Evolutionary conservation across 2,113 vertebrate species (phyloP).

Genomic region (Nothoprocta pentlandii): DNA sequence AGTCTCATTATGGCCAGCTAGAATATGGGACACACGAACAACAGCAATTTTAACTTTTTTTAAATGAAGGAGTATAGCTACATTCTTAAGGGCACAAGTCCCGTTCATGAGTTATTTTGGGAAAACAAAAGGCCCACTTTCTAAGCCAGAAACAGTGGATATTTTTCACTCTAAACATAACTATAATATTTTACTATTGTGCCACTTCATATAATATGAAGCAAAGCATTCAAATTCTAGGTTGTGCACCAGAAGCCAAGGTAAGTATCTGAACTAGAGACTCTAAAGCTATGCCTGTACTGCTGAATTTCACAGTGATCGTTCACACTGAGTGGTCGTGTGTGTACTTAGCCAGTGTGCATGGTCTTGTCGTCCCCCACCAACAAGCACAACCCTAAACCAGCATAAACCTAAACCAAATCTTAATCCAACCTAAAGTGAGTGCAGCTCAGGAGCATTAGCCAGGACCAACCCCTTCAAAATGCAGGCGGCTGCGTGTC

Average conservation of each 20-base stretch:
- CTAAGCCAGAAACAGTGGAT: background rate
- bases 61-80: background rate
- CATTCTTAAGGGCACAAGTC: background rate
- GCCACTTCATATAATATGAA: background rate
- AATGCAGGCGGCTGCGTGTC: background rate
- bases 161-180: background rate
- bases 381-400: background rate
- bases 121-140: slow-evolving; percentile 9
- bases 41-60: background rate
- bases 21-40: background rate
- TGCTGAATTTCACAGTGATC: background rate
- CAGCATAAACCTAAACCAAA: background rate
- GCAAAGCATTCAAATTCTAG: background rate
- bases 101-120: slow-evolving; percentile 13
- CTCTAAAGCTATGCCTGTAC: background rate
- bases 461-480: rapidly evolving
- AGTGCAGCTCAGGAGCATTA: background rate
- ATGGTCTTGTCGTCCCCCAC: background rate
- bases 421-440: background rate
- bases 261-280: background rate
- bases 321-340: background rate
- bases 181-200: background rate
- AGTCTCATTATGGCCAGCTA: background rate
- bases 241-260: background rate
- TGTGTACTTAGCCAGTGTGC: background rate